Evolutionary conservation across 2,888 invertebrate species (phyloP).

Genomic region (Hemistola chrysoprasaria): DNA sequence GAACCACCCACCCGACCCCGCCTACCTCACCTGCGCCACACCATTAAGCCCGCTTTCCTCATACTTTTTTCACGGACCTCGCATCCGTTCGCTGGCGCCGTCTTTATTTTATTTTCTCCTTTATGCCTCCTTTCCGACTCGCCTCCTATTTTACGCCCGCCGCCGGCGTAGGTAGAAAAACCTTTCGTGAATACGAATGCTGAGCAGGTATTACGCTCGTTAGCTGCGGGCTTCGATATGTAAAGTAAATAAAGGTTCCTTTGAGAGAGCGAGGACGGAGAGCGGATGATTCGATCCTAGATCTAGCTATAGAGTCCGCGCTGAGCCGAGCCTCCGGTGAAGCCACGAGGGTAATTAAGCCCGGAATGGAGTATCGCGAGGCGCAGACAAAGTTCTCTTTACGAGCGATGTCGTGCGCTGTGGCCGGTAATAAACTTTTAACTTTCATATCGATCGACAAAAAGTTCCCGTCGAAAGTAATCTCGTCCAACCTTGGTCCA

Average conservation of each 20-base stretch:
- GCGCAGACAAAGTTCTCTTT: slow-evolving; percentile 47
- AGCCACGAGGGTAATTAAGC: slow-evolving; percentile 25
- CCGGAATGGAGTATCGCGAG: slow-evolving; percentile 17
- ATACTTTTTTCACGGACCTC: slow-evolving; percentile 80
- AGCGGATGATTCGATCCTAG: slow-evolving; percentile 25
- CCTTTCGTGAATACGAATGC: slow-evolving; percentile 81
- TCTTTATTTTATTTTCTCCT: slow-evolving; percentile 82
- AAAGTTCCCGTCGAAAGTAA: slow-evolving; percentile 77
- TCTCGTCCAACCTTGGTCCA: slow-evolving; percentile 78
- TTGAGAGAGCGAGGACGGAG: slow-evolving; percentile 31
- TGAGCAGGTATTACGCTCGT: slow-evolving; percentile 78
- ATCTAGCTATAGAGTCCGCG: slow-evolving; percentile 11
- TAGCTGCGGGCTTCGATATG: slow-evolving; percentile 74
- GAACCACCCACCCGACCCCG: slow-evolving; percentile 72
- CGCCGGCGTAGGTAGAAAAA: slow-evolving; percentile 74
- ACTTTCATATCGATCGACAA: slow-evolving; percentile 75
- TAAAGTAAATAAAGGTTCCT: slow-evolving; percentile 75
- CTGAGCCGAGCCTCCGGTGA: slow-evolving; percentile 1
- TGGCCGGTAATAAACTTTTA: slow-evolving; percentile 71
- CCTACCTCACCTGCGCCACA: slow-evolving; percentile 80
- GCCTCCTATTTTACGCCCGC: slow-evolving; percentile 80
- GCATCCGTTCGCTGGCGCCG: slow-evolving; percentile 76
- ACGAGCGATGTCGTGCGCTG: slow-evolving; percentile 54
- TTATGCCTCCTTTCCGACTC: slow-evolving; percentile 76
- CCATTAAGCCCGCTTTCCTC: slow-evolving; percentile 77